Conservation (phyloP, 2,888 invertebrate species). For the Brenthis daphne region DNA sequence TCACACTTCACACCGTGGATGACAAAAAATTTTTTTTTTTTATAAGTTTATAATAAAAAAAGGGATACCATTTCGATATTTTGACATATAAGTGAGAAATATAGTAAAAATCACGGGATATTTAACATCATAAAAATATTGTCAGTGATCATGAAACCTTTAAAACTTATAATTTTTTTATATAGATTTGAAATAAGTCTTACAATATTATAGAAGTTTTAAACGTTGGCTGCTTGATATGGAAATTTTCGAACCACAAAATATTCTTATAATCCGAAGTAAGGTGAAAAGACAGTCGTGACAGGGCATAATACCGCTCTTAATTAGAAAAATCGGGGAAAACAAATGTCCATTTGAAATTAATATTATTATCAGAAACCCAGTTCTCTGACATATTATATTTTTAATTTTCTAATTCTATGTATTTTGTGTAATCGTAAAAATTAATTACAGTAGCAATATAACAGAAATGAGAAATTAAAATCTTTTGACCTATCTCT, state of each 20-base stretch:
- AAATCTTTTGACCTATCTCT: no score
- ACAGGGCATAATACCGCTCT: slow-evolving; percentile 53
- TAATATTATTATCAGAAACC: slow-evolving; percentile 12
- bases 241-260: slow-evolving; percentile 40
- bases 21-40: no score
- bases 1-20: no score
- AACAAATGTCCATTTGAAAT: slow-evolving; percentile 29
- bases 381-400: neutral
- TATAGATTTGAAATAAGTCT: neutral
- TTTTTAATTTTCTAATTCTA: neutral
- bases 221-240: slow-evolving; percentile 13
- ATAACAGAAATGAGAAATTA: neutral
- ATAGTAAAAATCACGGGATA: no score
- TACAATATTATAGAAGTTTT: slow-evolving; percentile 16
- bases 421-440: neutral
- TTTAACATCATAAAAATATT: no score
- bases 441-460: neutral
- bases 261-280: slow-evolving; percentile 51
- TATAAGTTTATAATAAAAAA: no score
- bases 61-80: no score
- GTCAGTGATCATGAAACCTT: neutral
- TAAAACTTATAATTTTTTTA: neutral
- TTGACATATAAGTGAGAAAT: no score
- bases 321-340: slow-evolving; percentile 43
- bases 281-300: slow-evolving; percentile 53